A percentile compares a stretch with the other conserved stretches of the same genome.
These are phyloP conservation scores for Tetheella fluctuosa DNA, from an alignment of 2,888 invertebrate species.

Conservation along the genomic window DNA sequence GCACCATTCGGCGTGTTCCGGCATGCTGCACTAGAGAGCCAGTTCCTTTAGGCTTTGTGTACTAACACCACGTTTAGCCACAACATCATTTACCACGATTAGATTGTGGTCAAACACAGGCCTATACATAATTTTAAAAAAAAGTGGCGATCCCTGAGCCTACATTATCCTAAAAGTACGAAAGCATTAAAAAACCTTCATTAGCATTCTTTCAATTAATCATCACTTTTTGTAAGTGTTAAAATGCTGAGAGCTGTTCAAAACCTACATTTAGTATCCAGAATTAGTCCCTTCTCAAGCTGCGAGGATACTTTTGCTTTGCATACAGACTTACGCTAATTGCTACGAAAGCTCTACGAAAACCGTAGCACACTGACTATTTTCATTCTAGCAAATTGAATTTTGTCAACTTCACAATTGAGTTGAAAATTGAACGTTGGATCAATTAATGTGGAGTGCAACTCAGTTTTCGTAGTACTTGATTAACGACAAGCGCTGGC, in stretches of 20 bases:
- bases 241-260: neutral
- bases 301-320: neutral
- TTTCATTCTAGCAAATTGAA: neutral
- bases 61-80: no score
- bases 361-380: neutral
- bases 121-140: no score
- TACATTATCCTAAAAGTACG: no score
- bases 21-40: no score
- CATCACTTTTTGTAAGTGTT: neutral
- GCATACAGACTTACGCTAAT: neutral
- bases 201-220: no score
- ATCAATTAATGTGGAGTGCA: neutral
- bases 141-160: no score
- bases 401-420: neutral
- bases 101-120: no score
- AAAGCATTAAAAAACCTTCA: no score
- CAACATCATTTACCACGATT: no score
- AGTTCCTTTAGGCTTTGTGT: no score
- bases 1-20: no score
- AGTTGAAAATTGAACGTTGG: neutral
- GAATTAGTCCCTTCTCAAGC: neutral
- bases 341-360: constrained; percentile 7
- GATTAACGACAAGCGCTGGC: neutral
- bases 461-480: neutral
- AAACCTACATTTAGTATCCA: neutral